Evolutionary conservation across 1,140 invertebrate species (phyloP), one percentile per base, ranked within the genome.

Genomic region (Achroia grisella): DNA sequence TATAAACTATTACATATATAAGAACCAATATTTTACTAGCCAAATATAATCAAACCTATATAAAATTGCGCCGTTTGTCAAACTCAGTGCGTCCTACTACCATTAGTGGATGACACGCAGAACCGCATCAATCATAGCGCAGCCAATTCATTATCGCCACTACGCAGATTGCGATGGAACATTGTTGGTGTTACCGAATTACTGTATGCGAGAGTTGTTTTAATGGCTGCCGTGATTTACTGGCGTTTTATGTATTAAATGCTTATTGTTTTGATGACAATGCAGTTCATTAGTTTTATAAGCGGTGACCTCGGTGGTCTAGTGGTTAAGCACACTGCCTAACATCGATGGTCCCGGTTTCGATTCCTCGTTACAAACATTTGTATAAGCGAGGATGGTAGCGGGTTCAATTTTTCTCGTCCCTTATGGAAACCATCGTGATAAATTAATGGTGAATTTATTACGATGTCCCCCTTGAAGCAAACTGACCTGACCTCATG

Each of bases 71-170:
- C 57, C 63, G 60, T 55, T 57, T 36, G 14, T 14, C 8, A 0
- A 15, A 27, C 15, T 10, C 33, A 65, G 68, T 71, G 70, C 61
- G 68, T 65, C 27, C 44, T 30, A 44, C 48, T 50, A 45, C 76
- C 74, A 80, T 80, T 78, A 80, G 71, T 59, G 71, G 66, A 80
- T 74, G 68, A 75, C 68, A 36, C 40, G 56, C 44, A 23, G 59
- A 48, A 58, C 40, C 59, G 66, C 68, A 80, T 80, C 76, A 65
- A 80, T 80, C 76, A 80, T 71, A 52, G 48, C 23, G 52, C 44
- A 59, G 68, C 71, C 70, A 78, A 77, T 80, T 80, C 76, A 80
- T 80, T 80, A 80, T 69, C 67, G 46, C 64, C 71, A 71, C 75
- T 72, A 48, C 56, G 56, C 72, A 79, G 72, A 79, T 79, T 79